A percentile compares a stretch with the other conserved stretches of the same genome.
These are phyloP conservation scores for Hylyphantes graminicola DNA, from an alignment of 1,140 invertebrate species.

Conservation along the genomic window DNA sequence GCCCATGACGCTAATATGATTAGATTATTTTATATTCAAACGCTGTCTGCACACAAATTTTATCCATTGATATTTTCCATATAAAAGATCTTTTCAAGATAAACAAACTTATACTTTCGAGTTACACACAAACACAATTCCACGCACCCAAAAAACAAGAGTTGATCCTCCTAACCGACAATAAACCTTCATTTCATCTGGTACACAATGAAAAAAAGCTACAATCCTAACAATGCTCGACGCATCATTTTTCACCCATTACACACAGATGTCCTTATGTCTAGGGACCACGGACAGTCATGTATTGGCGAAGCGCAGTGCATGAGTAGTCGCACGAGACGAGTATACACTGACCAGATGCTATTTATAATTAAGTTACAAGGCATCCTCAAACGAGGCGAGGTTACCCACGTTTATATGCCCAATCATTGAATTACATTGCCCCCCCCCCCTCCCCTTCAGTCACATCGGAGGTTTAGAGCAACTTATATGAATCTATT, in stretches of 20 bases:
- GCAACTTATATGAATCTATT: too few relatives aligned
- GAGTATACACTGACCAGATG: slow-evolving; percentile 42
- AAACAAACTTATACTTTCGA: too few relatives aligned
- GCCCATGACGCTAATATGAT: too few relatives aligned
- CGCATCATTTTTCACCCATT: slow-evolving; percentile 12
- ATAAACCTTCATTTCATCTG: too few relatives aligned
- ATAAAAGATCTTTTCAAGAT: too few relatives aligned
- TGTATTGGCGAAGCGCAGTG: slow-evolving; percentile 7
- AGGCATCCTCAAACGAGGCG: slow-evolving; percentile 17
- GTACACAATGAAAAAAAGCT: neutral
- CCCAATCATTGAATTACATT: slow-evolving; percentile 52
- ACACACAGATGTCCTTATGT: slow-evolving; percentile 11
- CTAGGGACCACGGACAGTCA: neutral
- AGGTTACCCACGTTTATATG: slow-evolving; percentile 42
- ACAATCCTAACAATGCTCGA: neutral
- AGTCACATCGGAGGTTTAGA: neutral
- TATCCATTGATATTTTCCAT: too few relatives aligned
- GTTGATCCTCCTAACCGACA: too few relatives aligned
- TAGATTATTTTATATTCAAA: too few relatives aligned
- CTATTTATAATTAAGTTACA: slow-evolving; percentile 54
- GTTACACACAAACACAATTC: too few relatives aligned
- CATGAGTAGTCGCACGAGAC: slow-evolving; percentile 16
- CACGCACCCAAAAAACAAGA: too few relatives aligned
- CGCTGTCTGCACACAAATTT: too few relatives aligned
- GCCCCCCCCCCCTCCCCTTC: neutral